Conservation (phyloP, 2,888 invertebrate species). For the Ferrisia virgata region DNA sequence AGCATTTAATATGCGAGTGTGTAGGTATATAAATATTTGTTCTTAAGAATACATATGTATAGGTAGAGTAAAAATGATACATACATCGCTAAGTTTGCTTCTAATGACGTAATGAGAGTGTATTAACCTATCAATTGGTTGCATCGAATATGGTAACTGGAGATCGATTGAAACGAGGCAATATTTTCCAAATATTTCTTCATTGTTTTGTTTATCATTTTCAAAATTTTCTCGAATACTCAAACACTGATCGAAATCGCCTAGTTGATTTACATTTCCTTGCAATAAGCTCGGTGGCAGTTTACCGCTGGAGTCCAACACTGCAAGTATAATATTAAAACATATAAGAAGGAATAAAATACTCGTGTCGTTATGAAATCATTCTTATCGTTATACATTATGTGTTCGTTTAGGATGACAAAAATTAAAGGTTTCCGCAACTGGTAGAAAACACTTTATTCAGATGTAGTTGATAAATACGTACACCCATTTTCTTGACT, state of each 20-base stretch:
- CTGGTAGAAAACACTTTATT: not conserved
- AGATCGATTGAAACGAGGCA: conserved; percentile 61
- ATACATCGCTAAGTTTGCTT: conserved; percentile 66
- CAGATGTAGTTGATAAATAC: not conserved
- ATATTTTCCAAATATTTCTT: conserved; percentile 61
- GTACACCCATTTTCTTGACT: not conserved
- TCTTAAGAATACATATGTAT: no score
- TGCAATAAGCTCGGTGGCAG: conserved; percentile 65
- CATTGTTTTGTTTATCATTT: conserved; percentile 48
- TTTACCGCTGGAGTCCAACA: conserved; percentile 69
- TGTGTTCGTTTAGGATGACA: not conserved
- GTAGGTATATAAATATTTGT: not conserved
- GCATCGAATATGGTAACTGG: conserved; percentile 53
- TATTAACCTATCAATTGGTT: conserved; percentile 57
- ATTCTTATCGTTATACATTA: not conserved
- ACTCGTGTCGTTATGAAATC: not conserved
- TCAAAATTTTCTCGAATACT: conserved; percentile 49
- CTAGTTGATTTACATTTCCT: conserved; percentile 67
- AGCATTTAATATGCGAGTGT: not conserved
- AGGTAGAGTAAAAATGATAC: conserved; percentile 51
- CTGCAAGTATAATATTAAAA: conserved; percentile 54
- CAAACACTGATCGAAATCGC: conserved; percentile 68
- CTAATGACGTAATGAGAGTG: conserved; percentile 64
- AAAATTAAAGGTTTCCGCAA: not conserved
- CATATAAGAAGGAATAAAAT: not conserved